Base-by-base conservation (phyloP, 1,140 invertebrate species). In the Spodoptera frugiperda region DNA sequence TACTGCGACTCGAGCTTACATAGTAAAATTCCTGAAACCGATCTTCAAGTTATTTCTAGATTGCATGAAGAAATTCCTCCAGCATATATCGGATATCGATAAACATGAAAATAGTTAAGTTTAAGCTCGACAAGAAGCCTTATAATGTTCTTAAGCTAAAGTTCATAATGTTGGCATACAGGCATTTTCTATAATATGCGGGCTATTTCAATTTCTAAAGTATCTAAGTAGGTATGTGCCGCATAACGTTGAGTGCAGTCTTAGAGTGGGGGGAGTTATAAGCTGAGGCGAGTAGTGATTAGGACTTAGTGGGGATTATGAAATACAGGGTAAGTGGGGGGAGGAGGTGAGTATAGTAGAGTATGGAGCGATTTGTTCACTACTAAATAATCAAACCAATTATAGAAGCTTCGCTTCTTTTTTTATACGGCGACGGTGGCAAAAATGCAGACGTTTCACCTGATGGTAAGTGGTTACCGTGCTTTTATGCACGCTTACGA, bases 181-280 rank as follows among this genome's bases (percentile, higher is more conserved):
- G 21, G 46, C n/a, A 61, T 61, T 73, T 73, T 49, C 71, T 61
- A 73, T 73, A 73, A 49, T 48, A 73, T 73, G 55, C 44, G 44
- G 30, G 71, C 17, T 73, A 73, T 73, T 73, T 17, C 71, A 73
- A 61, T 73, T 73, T 73, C 12, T 46, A 48, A 61, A 73, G 44
- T 73, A 72, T 57, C 55, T 61, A 10, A 59, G 54, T 61, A 10
- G 48, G 54, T 61, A 55, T 73, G 19, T 48, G 55, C 21, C 2
- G 70, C 54, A 59, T 49, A 67, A 17, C 63, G 19, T 15, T 73
- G 19, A 49, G 55, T 73, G 54, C 46, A 73, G 30, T 30, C 39
- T 61, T 39, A 10, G 63, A 76, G 25, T 65, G 78, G 78, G 21
- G 1, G n/a, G 72, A 71, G 65, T 76, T 65, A 70, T 15, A 51